Evolutionary conservation across 1,140 invertebrate genomes (phyloP).

Genomic region (Sminthurinus signatus): DNA sequence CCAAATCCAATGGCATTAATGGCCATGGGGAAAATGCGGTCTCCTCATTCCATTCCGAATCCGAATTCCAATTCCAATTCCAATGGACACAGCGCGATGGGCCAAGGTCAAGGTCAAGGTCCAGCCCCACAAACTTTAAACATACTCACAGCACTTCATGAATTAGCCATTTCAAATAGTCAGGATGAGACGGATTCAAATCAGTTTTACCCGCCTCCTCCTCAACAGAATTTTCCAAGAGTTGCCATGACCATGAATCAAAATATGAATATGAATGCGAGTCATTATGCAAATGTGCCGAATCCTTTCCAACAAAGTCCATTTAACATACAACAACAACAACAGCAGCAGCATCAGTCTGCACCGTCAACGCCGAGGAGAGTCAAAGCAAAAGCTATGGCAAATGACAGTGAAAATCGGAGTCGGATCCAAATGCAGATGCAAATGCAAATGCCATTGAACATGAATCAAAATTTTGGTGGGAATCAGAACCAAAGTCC

Average conservation of each 20-base stretch:
- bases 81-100: conserved; percentile 7
- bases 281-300: background rate
- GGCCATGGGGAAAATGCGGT: conserved; percentile 17
- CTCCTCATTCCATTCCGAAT: conserved; percentile 26
- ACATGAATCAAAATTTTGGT: background rate
- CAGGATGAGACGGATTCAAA: background rate
- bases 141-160: conserved; percentile 32
- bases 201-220: background rate
- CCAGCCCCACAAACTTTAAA: conserved; percentile 28
- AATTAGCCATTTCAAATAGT: conserved; percentile 25
- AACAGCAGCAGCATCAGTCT: background rate
- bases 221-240: no score
- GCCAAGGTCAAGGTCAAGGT: conserved; percentile 26
- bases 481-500: background rate
- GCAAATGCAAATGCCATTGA: background rate
- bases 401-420: background rate
- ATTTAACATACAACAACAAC: background rate
- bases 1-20: background rate
- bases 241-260: background rate
- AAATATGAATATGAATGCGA: background rate
- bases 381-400: background rate
- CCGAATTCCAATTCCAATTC: conserved; percentile 20
- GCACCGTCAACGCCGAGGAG: background rate
- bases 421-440: background rate
- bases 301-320: background rate